Evolutionary conservation across 2,797 vertebrate species (phyloP), one percentile per base, ranked within the genome.

Genomic region (Catostomus latipinnis): DNA sequence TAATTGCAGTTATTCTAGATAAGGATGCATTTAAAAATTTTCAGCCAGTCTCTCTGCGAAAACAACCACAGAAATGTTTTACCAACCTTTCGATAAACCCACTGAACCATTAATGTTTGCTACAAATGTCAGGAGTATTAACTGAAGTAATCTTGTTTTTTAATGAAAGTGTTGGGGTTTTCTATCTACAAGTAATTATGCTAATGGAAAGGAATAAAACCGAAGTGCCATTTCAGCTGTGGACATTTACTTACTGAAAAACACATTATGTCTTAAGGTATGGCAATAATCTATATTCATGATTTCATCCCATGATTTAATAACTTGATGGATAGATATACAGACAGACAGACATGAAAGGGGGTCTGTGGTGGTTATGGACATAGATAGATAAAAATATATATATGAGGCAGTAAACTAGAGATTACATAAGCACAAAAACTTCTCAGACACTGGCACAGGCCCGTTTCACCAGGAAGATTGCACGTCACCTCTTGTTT

Each of bases 401-500:
- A 49, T 14, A 82, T 71, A 71, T 57, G 53, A 72, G 69, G 78
- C 74, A 74, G 52, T 80, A 81, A 74, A 67, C 68, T 22, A 46
- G 43, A 76, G 79, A 80, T 86, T 81, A 80, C 48, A 34, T 4
- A 53, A 80, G 82, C 80, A 76, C 80, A 77, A 84, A 84, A 80
- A 52, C 14, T 76, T 81, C 74, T 82, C 76, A 65, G 43, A 66
- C 56, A n/a, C 8, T 22, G 81, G 78, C 71, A 71, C 60, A 54
- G 58, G 78, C 56, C 71, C 61, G 69, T 81, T 79, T 84, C 71
- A 83, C 71, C 50, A 6, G 45, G 58, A 83, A 88, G 87, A 86
- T 86, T 78, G 83, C 53, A 63, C 71, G 81, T 83, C 88, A 85
- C 78, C 75, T 87, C 60, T 57, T 78, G 82, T 86, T 85, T 85